These are phyloP conservation scores for Trichacis sp. DNA, from an alignment of 2,888 invertebrate species.

Conservation along the genomic window DNA sequence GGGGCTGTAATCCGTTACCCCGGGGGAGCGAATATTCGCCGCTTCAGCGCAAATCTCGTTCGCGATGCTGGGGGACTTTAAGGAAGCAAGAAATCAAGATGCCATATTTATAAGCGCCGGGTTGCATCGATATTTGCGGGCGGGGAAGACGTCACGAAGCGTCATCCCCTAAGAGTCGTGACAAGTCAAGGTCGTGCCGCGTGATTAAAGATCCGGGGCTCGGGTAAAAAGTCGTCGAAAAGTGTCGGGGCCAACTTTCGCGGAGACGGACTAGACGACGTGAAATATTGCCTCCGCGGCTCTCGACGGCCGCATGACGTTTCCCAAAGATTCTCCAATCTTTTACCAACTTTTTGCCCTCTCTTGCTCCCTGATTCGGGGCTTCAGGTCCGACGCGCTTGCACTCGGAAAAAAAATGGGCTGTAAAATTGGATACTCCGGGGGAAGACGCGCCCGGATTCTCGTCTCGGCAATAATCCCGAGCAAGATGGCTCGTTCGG, in stretches of 20 bases:
- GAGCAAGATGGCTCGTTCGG: constrained; percentile 23
- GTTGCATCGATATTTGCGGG: constrained; percentile 48
- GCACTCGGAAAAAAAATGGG: background rate
- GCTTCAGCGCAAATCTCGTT: constrained; percentile 42
- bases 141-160: constrained; percentile 65
- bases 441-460: background rate
- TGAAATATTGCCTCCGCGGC: constrained; percentile 61
- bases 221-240: constrained; percentile 64
- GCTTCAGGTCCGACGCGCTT: too few species aligned
- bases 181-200: constrained; percentile 68
- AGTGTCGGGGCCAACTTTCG: constrained; percentile 45
- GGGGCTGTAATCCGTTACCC: constrained; percentile 37
- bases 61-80: constrained; percentile 31
- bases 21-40: constrained; percentile 40
- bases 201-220: constrained; percentile 68
- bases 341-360: too few species aligned
- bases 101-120: constrained; percentile 4
- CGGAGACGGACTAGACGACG: constrained; percentile 45
- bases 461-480: constrained; percentile 20
- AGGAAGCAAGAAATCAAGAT: constrained; percentile 29
- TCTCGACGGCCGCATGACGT: constrained; percentile 65
- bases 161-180: too few species aligned
- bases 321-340: too few species aligned
- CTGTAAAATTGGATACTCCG: constrained; percentile 13
- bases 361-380: too few species aligned